Base-by-base conservation (phyloP, 2,888 invertebrate species). In the Crematogaster levior region DNA sequence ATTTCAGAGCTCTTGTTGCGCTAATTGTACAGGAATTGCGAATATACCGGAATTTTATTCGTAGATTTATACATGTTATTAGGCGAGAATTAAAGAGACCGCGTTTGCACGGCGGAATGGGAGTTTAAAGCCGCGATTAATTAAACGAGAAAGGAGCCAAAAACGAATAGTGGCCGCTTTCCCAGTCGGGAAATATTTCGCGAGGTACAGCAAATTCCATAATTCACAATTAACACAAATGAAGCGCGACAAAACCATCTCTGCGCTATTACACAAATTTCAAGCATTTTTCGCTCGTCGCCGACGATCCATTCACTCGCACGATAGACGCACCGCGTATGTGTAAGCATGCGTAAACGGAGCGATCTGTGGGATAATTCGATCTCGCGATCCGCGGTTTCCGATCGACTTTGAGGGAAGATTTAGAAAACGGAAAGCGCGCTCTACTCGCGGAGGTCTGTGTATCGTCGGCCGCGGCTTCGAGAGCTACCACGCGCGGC, bases 401-500 rank as follows among this genome's bases (percentile, higher is more conserved):
- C 37, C n/a, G 63, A 34, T 56, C 34, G 27, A 82, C 43, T 63
- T 46, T 27, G 24, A 40, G 21, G 21, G 66, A 58, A 48, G 51
- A 43, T 40, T 63, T 30, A 40, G 81, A 48, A 72, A 66, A n/a
- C 56, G 46, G 46, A 58, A 56, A 63, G 58, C 58, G 73, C 34
- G 84, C 56, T 60, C 63, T 58, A 24, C n/a, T 72, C 72, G 24
- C 27, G 81, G 65, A 61, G 73, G 53, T 75, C 48, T 24, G 12
- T 51, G 48, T 37, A 63, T 63, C 75, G 48, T 5, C 63, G 65
- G 24, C 24, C 43, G 63, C 21, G 46, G 43, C 60, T 85, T 80
- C 75, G 65, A 77, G 84, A 86, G 73, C 82, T n/a, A n/a, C n/a
- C n/a, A n/a, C 74, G 81, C 63, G 79, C 58, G 81, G 72, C 72